Evolutionary conservation across 2,113 vertebrate species (phyloP).

Genomic region (Hymenochirus boettgeri): DNA sequence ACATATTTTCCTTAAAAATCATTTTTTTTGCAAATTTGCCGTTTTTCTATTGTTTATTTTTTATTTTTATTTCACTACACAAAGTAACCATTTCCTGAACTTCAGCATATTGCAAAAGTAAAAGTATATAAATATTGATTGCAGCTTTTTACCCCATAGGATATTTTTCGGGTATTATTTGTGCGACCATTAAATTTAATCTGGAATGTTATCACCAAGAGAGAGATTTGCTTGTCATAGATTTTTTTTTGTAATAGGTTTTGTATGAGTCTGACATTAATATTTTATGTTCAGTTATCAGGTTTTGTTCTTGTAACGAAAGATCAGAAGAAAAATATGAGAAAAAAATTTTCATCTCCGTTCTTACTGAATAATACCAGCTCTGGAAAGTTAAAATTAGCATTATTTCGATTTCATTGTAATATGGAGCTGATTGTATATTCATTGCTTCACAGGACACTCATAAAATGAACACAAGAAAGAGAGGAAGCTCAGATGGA

Average conservation of each 20-base stretch:
- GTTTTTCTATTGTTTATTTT: too few species aligned
- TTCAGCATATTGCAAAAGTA: constrained; percentile 33
- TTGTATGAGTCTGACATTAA: constrained; percentile 37
- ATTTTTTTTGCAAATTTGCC: too few species aligned
- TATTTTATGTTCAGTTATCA: constrained; percentile 38
- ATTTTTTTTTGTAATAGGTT: constrained; percentile 35
- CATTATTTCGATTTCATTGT: constrained; percentile 33
- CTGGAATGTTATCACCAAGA: constrained; percentile 33
- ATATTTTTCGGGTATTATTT: constrained; percentile 33
- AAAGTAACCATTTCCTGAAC: too few species aligned
- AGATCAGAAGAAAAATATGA: constrained; percentile 38
- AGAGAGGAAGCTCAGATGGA: constrained; percentile 6
- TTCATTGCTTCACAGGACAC: constrained; percentile 34
- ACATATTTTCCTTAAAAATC: too few species aligned
- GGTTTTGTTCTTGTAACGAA: constrained; percentile 36
- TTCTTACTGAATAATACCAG: constrained; percentile 19
- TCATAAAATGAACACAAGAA: constrained; percentile 27
- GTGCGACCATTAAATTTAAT: constrained; percentile 39
- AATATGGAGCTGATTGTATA: constrained; percentile 30
- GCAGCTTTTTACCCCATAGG: constrained; percentile 18
- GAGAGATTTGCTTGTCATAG: constrained; percentile 20
- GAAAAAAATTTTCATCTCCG: constrained; percentile 15
- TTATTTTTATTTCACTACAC: too few species aligned
- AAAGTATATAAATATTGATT: constrained; percentile 41
- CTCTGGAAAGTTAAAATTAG: constrained; percentile 16